A percentile compares a stretch with the other conserved stretches of the same genome.
These are phyloP conservation scores for Nansenia antarctica DNA, from an alignment of 2,113 vertebrate genomes.

Conservation along the genomic window DNA sequence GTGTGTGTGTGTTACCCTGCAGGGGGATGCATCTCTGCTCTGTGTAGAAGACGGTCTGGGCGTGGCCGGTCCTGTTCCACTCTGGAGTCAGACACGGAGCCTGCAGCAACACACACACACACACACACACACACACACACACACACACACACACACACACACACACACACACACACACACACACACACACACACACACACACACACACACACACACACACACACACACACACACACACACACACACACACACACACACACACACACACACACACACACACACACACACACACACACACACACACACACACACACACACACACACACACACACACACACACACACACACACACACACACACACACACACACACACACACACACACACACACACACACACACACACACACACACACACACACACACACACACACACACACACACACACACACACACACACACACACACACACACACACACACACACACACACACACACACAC, in stretches of 20 bases:
- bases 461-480: not conserved
- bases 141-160: not conserved
- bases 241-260: not conserved
- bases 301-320: not conserved
- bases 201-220: not conserved
- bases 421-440: not conserved
- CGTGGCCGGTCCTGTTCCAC: slow-evolving; percentile 81
- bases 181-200: not conserved
- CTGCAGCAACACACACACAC: slow-evolving; percentile 35
- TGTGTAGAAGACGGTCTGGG: slow-evolving; percentile 84
- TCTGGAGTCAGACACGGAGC: slow-evolving; percentile 76
- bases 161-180: not conserved
- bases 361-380: not conserved
- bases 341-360: not conserved
- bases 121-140: no score
- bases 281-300: not conserved
- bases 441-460: not conserved
- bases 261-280: not conserved
- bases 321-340: not conserved
- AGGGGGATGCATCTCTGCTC: slow-evolving; percentile 89
- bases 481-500: not conserved
- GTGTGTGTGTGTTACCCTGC: slow-evolving; percentile 87
- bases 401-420: not conserved
- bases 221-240: not conserved
- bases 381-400: not conserved